Percentiles rank a stretch among this genome's conserved stretches.
Conservation (phyloP, 2,797 vertebrate genomes). For the Betta splendens region DNA sequence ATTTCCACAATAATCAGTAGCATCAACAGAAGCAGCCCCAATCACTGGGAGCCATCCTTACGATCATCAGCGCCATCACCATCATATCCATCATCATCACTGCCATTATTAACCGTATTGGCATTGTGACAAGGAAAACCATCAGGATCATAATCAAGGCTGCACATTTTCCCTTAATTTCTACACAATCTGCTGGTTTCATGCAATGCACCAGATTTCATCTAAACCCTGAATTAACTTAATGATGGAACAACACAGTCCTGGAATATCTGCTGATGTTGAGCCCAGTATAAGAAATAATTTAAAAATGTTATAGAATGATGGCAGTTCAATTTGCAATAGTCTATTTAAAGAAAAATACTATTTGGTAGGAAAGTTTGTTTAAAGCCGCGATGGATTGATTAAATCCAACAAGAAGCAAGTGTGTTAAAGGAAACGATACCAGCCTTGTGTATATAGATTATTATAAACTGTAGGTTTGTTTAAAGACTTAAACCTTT, state of each 20-base stretch:
- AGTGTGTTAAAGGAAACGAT: too few relatives aligned
- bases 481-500: too few relatives aligned
- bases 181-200: constrained; percentile 16
- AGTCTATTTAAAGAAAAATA: too few relatives aligned
- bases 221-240: neutral
- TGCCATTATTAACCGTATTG: constrained; percentile 61
- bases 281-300: neutral
- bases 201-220: neutral
- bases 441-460: too few relatives aligned
- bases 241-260: neutral
- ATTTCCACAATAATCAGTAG: constrained; percentile 70
- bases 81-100: constrained; percentile 63
- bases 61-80: constrained; percentile 53
- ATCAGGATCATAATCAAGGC: constrained; percentile 57
- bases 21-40: constrained; percentile 46
- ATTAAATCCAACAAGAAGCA: too few relatives aligned
- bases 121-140: constrained; percentile 63
- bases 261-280: neutral
- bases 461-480: too few relatives aligned
- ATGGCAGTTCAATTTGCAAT: too few relatives aligned
- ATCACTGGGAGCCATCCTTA: constrained; percentile 41
- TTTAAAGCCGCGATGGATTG: too few relatives aligned
- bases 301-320: too few relatives aligned
- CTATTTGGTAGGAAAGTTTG: too few relatives aligned
- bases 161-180: constrained; percentile 32